Percentiles rank a stretch among this genome's conserved stretches.
Evolutionary conservation across 2,113 vertebrate genomes (phyloP).

Genomic region (Oxyura jamaicensis): DNA sequence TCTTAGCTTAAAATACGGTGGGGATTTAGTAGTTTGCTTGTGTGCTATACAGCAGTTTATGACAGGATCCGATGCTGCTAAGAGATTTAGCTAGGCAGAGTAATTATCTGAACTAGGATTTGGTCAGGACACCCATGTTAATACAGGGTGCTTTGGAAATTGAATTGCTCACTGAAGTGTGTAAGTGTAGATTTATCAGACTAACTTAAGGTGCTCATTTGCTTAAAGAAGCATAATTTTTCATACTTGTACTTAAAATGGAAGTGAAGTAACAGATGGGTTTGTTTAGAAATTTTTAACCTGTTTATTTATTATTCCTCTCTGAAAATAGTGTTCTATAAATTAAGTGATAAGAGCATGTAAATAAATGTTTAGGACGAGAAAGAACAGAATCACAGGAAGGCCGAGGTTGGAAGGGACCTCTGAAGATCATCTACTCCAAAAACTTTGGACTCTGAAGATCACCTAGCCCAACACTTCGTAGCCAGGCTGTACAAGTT

Average conservation of each 20-base stretch:
- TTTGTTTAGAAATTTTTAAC: conserved; percentile 8
- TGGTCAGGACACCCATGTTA: conserved; percentile 14
- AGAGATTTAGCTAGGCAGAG: conserved; percentile 12
- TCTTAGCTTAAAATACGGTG: neutral
- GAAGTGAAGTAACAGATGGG: neutral
- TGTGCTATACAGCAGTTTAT: neutral
- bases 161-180: conserved; percentile 34
- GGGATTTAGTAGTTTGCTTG: neutral
- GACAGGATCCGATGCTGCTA: neutral
- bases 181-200: conserved; percentile 34
- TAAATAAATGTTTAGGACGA: neutral
- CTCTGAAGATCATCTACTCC: too few relatives aligned
- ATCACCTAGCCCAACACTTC: neutral
- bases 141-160: conserved; percentile 38
- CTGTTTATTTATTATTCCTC: neutral
- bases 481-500: neutral
- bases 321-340: neutral
- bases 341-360: neutral
- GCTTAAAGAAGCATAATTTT: conserved; percentile 36
- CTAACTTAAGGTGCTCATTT: conserved; percentile 41
- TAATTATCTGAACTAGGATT: conserved; percentile 47
- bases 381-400: neutral
- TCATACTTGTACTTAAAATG: conserved; percentile 17
- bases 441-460: too few relatives aligned
- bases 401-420: too few relatives aligned